These are phyloP conservation scores for Diacarnus erythraeanus DNA, from an alignment of 37 sponge, comb jelly and placozoan genomes.

Conservation along the genomic window DNA sequence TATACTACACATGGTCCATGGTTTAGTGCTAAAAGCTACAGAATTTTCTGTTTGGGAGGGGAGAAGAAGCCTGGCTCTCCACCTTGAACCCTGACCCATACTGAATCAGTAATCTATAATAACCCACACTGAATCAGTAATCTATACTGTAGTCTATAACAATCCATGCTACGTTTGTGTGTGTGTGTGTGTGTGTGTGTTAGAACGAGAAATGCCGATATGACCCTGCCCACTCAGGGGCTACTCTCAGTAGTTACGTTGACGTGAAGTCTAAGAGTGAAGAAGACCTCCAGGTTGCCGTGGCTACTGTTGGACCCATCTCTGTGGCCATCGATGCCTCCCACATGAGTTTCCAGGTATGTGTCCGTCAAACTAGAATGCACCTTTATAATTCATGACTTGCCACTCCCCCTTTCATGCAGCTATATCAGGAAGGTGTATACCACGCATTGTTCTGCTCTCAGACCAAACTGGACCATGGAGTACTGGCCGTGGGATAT, in stretches of 20 bases:
- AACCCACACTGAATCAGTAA: too few relatives aligned
- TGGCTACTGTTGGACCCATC: constrained; percentile 85
- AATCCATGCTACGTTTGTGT: too few relatives aligned
- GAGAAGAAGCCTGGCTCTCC: too few relatives aligned
- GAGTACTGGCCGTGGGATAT: constrained; percentile 55
- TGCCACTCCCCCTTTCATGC: not conserved
- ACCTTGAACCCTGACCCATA: too few relatives aligned
- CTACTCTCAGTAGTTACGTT: constrained; percentile 58
- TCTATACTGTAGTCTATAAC: too few relatives aligned
- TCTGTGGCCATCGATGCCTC: constrained; percentile 92
- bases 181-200: too few relatives aligned
- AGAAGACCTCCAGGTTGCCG: constrained; percentile 64
- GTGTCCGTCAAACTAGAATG: not conserved
- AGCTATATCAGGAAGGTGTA: constrained; percentile 49
- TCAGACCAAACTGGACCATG: constrained; percentile 47
- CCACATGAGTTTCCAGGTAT: constrained; percentile 70
- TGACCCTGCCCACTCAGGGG: constrained; percentile 59
- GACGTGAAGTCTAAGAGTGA: constrained; percentile 64
- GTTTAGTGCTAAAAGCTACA: too few relatives aligned
- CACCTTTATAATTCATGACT: not conserved
- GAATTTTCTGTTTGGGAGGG: too few relatives aligned
- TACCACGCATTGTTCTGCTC: constrained; percentile 34
- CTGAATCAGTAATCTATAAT: too few relatives aligned
- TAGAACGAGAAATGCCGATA: constrained; percentile 76
- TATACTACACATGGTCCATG: too few relatives aligned